A percentile compares a stretch with the other conserved stretches of the same genome.
phyloP scores from a whole-genome alignment of 1,140 invertebrate genomes.

The Danaus melanippus region DNA sequence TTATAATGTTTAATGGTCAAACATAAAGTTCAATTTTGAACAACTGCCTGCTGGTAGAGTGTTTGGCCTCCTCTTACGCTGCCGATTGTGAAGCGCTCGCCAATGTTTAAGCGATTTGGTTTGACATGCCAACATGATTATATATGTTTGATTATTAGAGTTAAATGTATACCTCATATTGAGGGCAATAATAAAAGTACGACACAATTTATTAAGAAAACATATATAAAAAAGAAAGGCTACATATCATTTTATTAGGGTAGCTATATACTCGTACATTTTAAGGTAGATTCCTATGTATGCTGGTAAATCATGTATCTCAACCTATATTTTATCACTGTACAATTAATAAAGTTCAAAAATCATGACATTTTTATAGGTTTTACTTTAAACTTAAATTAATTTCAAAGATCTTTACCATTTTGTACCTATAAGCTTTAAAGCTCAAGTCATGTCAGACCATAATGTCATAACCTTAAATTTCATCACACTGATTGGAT shows the following conservation, averaged over 20 bases:
- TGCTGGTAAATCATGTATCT: too few relatives aligned
- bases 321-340: too few relatives aligned
- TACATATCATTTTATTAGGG: too few relatives aligned
- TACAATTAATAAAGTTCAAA: constrained; percentile 1
- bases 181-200: too few relatives aligned
- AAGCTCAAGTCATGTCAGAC: too few relatives aligned
- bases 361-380: neutral
- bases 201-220: too few relatives aligned
- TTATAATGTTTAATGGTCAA: constrained; percentile 4
- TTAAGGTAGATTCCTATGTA: too few relatives aligned
- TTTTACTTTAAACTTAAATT: too few relatives aligned
- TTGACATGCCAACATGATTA: constrained; percentile 30
- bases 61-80: constrained; percentile 23
- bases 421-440: too few relatives aligned
- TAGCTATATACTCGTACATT: too few relatives aligned
- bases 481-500: constrained; percentile 8
- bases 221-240: too few relatives aligned
- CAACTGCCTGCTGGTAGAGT: constrained; percentile 3
- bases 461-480: constrained; percentile 2
- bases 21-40: constrained; percentile 10
- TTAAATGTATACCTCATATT: constrained; percentile 9
- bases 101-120: constrained; percentile 36
- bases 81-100: constrained; percentile 26
- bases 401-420: too few relatives aligned
- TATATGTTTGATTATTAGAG: constrained; percentile 25